Evolutionary conservation across 2,888 invertebrate species (phyloP).

Genomic region (Tinea trinotella): DNA sequence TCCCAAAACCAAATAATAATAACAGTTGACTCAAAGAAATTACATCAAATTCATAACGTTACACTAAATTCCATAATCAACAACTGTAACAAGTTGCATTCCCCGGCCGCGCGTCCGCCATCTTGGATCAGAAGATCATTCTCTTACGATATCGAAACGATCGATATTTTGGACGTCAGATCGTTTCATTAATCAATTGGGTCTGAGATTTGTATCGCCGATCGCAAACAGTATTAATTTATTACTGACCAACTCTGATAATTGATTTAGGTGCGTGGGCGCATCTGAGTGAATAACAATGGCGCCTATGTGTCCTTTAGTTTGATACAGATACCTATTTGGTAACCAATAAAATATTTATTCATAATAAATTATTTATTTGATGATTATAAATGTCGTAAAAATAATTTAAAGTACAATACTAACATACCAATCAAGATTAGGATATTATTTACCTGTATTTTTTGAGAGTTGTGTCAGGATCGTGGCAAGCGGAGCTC

Average conservation of each 20-base stretch:
- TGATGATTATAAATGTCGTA: not conserved
- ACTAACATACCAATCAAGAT: too few relatives aligned
- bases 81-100: not conserved
- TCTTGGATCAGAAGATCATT: slow-evolving; percentile 47
- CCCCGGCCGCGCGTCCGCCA: slow-evolving; percentile 51
- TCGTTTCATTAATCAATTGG: slow-evolving; percentile 61
- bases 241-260: slow-evolving; percentile 49
- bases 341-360: not conserved
- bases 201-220: slow-evolving; percentile 54
- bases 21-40: not conserved
- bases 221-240: slow-evolving; percentile 65
- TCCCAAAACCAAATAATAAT: too few relatives aligned
- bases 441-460: too few relatives aligned
- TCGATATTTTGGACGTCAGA: slow-evolving; percentile 47
- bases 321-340: not conserved
- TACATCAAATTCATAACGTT: slow-evolving; percentile 28
- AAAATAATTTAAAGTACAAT: too few relatives aligned
- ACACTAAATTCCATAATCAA: not conserved
- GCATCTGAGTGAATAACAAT: slow-evolving; percentile 54
- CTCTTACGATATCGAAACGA: slow-evolving; percentile 37
- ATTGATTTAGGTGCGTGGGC: slow-evolving; percentile 64
- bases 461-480: too few relatives aligned
- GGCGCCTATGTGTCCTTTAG: slow-evolving; percentile 4
- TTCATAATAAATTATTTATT: not conserved
- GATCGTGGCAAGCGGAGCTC: too few relatives aligned